Base-by-base conservation (phyloP, 2,797 vertebrate genomes). In the Leptodactylus fallax region DNA sequence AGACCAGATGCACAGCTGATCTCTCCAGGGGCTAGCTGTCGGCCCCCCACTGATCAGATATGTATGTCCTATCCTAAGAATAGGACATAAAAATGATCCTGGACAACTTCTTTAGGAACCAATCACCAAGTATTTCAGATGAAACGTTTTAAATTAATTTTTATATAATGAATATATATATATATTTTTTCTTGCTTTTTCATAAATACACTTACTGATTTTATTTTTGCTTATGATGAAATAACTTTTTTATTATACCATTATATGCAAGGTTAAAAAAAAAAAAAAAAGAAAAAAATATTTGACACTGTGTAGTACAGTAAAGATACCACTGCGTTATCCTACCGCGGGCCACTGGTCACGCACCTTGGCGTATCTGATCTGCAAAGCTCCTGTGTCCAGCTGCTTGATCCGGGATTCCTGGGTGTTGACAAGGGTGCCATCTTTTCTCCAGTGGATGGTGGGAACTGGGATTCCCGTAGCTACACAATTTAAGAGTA, bases 391-490 rank as follows among this genome's bases (percentile, higher is more conserved):
- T 1, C 98, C 97, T 0, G 94, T 96, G 90, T 99, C 98, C 91
- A 97, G 91, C 91, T 97, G 97, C 91, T 98, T 99, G 92, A 99
- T 95, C 72, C 98, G 96, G 63, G 98, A 98, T 93, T 99, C 98
- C 53, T 98, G 97, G 14, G 97, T 97, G 87, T 98, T 97, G 90
- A 99, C 91, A 60, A 99, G 93, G 67, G 95, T 93, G 0, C 97
- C 96, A 36, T 99, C 98, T 89, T 98, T 99, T 87, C 97, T 96
- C 98, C 98, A 99, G 91, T 98, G 94, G 92, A 99, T 96, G 80
- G 97, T 99, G 91, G 98, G 98, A 89, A 93, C 91, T 55, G 98
- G 96, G 88, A 95, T 96, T 86, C 98, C 98, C 0, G 96, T 95
- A 85, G 96, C 96, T 92, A 96, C 91, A 83, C 98, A 99, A 92